Evolutionary conservation across 2,113 vertebrate species (phyloP).

Genomic region (Ursus arctos): DNA sequence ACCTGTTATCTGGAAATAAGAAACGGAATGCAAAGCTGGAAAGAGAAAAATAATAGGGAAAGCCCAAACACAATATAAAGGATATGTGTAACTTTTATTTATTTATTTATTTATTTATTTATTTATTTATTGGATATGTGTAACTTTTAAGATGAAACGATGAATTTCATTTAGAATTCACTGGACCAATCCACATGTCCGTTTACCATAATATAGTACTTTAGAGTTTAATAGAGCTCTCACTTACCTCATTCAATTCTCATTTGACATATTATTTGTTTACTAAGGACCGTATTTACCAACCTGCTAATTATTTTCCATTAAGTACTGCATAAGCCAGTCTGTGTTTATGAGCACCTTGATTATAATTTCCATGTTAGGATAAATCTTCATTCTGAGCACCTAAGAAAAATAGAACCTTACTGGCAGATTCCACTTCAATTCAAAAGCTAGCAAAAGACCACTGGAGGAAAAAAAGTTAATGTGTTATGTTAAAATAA

Average conservation of each 20-base stretch:
- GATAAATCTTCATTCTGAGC: neutral
- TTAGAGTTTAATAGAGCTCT: neutral
- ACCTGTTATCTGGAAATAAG: neutral
- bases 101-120: too few species aligned
- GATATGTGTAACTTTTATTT: neutral
- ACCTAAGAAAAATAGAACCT: neutral
- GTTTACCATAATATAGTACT: neutral
- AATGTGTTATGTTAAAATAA: constrained; percentile 32
- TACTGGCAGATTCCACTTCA: neutral
- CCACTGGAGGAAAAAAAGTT: neutral
- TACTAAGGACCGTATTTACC: neutral
- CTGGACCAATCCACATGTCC: neutral
- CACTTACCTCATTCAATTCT: neutral
- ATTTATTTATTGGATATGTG: too few species aligned
- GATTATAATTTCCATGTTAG: neutral
- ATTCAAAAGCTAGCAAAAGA: constrained; percentile 33
- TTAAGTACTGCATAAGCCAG: neutral
- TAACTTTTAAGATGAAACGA: neutral
- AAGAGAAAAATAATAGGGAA: neutral
- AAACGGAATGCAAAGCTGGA: neutral
- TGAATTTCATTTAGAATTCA: neutral
- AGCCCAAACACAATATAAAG: neutral
- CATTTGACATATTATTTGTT: neutral
- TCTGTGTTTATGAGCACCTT: neutral
- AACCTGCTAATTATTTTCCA: neutral